Base-by-base conservation (phyloP, 2,797 vertebrate species). In the Scolopax rusticola region DNA sequence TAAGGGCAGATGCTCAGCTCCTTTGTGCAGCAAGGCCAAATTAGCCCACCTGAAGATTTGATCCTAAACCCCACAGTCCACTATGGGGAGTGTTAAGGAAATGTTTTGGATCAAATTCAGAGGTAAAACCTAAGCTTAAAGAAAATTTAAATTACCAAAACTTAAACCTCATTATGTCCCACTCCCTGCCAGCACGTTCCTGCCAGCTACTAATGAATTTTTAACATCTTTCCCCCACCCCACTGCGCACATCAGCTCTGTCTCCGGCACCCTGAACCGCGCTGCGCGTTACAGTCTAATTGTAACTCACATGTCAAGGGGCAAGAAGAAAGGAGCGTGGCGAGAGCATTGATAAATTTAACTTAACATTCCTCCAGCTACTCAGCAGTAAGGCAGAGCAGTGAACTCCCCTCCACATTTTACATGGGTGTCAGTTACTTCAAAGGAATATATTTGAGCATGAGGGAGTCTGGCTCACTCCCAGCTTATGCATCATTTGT, bases 161-260 rank as follows among this genome's bases (percentile, higher is more conserved):
- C 84, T 89, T 87, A 94, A 90, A 87, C 32, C 86, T 97, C 78
- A 75, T 96, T 86, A 93, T 16, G 61, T 77, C 82, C 90, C 89
- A 32, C 86, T 90, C 90, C 91, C 93, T 87, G 87, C 89, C 81
- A 94, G 94, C 91, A 81, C 0, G 7, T 71, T 61, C 53, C 93
- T 96, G 94, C 93, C 94, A 94, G 96, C 75, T 85, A 74, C 86
- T 95, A 47, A 96, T 92, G 91, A 96, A 96, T 96, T 93, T 96
- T 96, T 96, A 90, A 96, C 78, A 50, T 71, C 95, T 69, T 95
- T 93, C 68, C 86, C 77, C 84, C 84, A 70, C 81, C 84, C 79
- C 90, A 84, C 88, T 85, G 95, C 1, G 9, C 90, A 69, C 68
- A 63, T 54, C 94, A 79, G 87, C 80, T 91, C 91, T 50, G 77